Base-by-base conservation (phyloP, 2,888 invertebrate species). In the Leptinotarsa rubiginosa region DNA sequence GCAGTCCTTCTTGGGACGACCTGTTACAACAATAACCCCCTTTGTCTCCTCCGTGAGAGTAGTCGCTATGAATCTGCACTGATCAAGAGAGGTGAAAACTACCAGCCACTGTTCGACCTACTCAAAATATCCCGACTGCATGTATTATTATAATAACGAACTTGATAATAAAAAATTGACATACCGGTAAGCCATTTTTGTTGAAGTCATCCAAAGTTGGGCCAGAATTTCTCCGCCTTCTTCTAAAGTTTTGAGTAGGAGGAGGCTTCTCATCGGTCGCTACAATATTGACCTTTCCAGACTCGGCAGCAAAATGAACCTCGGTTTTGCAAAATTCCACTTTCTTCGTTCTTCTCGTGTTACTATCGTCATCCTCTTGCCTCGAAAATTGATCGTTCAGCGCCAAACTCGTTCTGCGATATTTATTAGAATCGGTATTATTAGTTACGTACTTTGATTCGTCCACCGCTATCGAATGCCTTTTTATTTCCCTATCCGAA, bases 261-360 rank as follows among this genome's bases (percentile, higher is more conserved):
- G 95, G 95, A 64, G 96, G 96, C 86, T 96, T 96, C 77, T 94
- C 95, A 86, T 95, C 95, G 0, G 96, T 96, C 84, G 95, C 95
- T 49, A 96, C 95, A 74, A 96, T 95, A 84, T 96, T 95, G 0
- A 96, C 94, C 82, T 92, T 92, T 0, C 96, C 96, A 1, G 95
- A 94, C 85, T 96, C 96, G 18, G 95, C 94, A 0, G 95, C 93
- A 85, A 96, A 96, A 86, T 96, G 96, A 41, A 96, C 92, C 88
- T 96, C 96, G 0, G 96, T 96, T 88, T 96, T 96, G 85, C 95
- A 95, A 87, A 96, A 96, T 83, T 93, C 95, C 0, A 96, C 96
- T 87, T 92, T 94, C 85, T 95, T 95, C 1, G 90, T 88, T 84
- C 89, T 91, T 80, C 89, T 81, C 47, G 77, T 78, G 66, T 89